These are phyloP conservation scores for Amphilophus citrinellus DNA, from an alignment of 2,113 vertebrate genomes.

Conservation along the genomic window DNA sequence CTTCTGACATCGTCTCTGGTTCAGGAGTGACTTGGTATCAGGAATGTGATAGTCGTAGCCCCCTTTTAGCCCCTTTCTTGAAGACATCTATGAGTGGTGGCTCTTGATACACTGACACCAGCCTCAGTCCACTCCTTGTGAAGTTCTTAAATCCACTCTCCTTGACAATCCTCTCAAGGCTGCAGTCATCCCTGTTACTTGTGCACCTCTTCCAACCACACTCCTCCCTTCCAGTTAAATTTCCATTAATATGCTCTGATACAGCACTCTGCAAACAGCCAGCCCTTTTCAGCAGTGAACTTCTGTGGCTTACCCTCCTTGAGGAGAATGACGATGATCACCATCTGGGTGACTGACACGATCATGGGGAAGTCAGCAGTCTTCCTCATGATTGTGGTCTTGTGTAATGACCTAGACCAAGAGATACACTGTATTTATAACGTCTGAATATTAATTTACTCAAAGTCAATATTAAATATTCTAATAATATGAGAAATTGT, in stretches of 20 bases:
- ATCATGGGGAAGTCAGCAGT: neutral
- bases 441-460: too few relatives aligned
- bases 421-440: too few relatives aligned
- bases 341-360: neutral
- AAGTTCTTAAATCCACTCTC: neutral
- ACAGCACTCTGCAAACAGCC: neutral
- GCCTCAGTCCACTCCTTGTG: neutral
- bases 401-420: too few relatives aligned
- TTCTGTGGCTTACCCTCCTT: neutral
- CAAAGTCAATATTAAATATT: too few relatives aligned
- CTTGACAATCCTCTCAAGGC: neutral
- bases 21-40: neutral
- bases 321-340: neutral
- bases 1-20: neutral
- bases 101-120: neutral
- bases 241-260: neutral
- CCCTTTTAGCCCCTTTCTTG: neutral
- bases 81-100: neutral
- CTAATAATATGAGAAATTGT: too few relatives aligned
- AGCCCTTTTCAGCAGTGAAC: neutral
- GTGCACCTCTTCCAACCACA: neutral
- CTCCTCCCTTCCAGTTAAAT: neutral
- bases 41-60: neutral
- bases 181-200: neutral
- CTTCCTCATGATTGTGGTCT: neutral